Evolutionary conservation across 2,113 vertebrate species (phyloP), one percentile per base, ranked within the genome.

Genomic region (Chauna torquata): DNA sequence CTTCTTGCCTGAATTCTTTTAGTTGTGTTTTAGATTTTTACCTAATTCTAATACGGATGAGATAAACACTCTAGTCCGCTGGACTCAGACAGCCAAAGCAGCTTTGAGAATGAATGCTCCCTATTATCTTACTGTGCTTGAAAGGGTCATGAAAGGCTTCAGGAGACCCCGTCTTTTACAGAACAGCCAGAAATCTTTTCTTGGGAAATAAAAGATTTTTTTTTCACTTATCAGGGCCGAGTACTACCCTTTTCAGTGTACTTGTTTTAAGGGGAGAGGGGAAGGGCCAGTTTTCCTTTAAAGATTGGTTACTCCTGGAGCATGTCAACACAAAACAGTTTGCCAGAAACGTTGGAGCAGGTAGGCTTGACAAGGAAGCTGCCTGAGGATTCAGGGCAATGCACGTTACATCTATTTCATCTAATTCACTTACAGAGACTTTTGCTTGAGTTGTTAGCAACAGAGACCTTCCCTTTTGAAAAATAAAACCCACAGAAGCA

Each of bases 101-200:
- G 82, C 85, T 87, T 66, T 86, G 75, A 95, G 91, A 83, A 76
- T 92, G 95, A 97, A 96, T 95, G 91, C 18, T 6, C 62, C 65
- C 91, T 28, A 89, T 97, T 95, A 86, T 95, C 79, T 66, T 45
- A 68, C 82, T 57, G 3, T 44, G 78, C 68, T 95, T 91, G 68
- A 96, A 95, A 90, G 71, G 75, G 68, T 92, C 71, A 86, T 1
- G 7, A 88, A 95, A 90, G 75, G 94, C 88, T 96, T 91, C 87
- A 93, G 91, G 87, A 96, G 83, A 95, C 76, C 58, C 34, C 0
- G 27, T 80, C 81, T 90, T 87, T 95, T 91, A 94, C 62, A 92
- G 89, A 90, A 65, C 47, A 95, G 94, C 87, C 92, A 95, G 89
- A 88, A 95, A 83, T 70, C 87, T 94, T 97, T 97, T 96, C 58